Percentiles rank a stretch among this genome's conserved stretches.
Evolutionary conservation across 2,113 vertebrate species (phyloP).

Genomic region (Oplegnathus fasciatus): DNA sequence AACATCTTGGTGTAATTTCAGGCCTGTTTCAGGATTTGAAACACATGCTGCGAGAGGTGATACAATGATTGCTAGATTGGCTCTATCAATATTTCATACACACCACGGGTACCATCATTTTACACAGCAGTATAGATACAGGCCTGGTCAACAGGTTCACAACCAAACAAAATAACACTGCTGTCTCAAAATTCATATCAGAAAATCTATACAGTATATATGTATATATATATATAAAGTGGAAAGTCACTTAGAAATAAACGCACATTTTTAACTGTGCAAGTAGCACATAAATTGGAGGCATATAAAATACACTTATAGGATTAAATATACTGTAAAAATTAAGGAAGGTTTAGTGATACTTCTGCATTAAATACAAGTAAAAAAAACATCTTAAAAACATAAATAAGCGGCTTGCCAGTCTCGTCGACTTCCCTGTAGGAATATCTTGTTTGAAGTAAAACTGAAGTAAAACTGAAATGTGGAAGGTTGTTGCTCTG

Average conservation of each 20-base stretch:
- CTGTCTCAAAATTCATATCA: background rate
- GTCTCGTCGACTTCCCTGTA: background rate
- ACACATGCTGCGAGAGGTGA: slow-evolving; percentile 43
- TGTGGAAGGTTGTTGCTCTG: background rate
- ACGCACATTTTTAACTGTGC: background rate
- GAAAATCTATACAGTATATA: no score
- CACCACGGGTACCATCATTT: background rate
- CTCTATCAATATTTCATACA: slow-evolving; percentile 31
- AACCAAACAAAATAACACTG: background rate
- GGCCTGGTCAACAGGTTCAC: background rate
- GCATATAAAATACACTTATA: background rate
- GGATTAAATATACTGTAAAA: background rate
- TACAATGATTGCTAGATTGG: background rate
- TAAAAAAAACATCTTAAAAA: background rate
- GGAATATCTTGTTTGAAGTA: no score
- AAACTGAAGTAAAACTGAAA: background rate
- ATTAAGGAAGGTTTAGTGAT: background rate
- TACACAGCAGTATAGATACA: slow-evolving; percentile 8
- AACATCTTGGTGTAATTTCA: slow-evolving; percentile 66
- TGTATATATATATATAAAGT: no score
- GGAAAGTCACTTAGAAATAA: background rate
- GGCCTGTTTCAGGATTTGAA: slow-evolving; percentile 46
- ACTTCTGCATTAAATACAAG: background rate
- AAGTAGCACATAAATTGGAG: background rate
- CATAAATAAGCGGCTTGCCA: background rate